A percentile compares a stretch with the other conserved stretches of the same genome.
Evolutionary conservation across 2,113 vertebrate genomes (phyloP).

Genomic region (Diphyllodes magnificus): DNA sequence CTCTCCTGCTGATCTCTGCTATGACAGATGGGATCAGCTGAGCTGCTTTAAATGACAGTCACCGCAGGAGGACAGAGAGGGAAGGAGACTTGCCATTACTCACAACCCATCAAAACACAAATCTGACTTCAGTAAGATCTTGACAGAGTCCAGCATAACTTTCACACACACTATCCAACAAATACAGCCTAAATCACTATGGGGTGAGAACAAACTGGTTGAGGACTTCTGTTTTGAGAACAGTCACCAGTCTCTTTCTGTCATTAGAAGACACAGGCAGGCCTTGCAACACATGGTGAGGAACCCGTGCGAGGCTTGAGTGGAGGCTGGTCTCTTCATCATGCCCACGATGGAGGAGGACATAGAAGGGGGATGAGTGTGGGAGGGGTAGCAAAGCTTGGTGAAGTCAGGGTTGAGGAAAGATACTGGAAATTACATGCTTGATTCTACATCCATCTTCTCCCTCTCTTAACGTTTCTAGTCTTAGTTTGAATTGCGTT

Average conservation of each 20-base stretch:
- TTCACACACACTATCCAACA: not conserved
- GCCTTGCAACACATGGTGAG: not conserved
- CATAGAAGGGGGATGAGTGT: accelerated
- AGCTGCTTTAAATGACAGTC: slow-evolving; percentile 8
- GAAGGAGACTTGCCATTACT: not conserved
- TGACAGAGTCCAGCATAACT: not conserved
- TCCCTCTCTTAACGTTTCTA: not conserved
- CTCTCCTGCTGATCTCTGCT: not conserved
- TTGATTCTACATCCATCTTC: not conserved
- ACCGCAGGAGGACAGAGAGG: not conserved
- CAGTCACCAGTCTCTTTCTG: not conserved
- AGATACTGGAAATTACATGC: not conserved
- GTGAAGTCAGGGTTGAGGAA: not conserved
- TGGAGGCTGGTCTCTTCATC: not conserved
- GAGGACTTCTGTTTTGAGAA: not conserved
- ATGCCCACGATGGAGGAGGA: not conserved
- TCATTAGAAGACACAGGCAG: not conserved
- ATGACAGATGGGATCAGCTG: not conserved
- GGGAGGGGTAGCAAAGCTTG: not conserved
- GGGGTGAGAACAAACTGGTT: not conserved
- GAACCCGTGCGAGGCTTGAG: accelerated
- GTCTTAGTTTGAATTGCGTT: not conserved
- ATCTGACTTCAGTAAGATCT: not conserved
- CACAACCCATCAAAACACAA: not conserved
- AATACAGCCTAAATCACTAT: not conserved